Conservation (phyloP, 2,797 vertebrate species). For the Lycodopsis pacificus region DNA sequence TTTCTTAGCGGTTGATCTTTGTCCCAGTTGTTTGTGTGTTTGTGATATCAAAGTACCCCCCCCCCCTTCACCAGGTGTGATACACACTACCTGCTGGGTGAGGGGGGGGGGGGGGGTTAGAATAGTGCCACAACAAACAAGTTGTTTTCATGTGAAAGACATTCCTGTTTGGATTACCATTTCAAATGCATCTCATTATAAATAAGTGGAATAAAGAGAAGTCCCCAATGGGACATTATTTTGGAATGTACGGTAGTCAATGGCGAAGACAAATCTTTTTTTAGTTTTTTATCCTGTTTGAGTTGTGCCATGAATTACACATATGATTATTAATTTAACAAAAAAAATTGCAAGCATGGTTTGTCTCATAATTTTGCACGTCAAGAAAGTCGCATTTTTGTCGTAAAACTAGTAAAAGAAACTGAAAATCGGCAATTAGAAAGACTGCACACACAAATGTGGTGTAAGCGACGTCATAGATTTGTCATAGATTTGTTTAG, state of each 20-base stretch:
- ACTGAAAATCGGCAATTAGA: too few relatives aligned
- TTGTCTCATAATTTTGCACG: not conserved
- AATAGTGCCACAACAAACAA: constrained; percentile 30
- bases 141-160: constrained; percentile 46
- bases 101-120: constrained; percentile 6
- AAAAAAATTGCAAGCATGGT: too few relatives aligned
- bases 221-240: not conserved
- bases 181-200: constrained; percentile 46
- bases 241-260: not conserved
- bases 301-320: not conserved
- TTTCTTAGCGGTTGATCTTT: constrained; percentile 31
- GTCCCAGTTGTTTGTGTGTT: constrained; percentile 25
- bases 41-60: constrained; percentile 16
- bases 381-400: not conserved
- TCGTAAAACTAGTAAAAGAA: not conserved
- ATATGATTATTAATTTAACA: not conserved
- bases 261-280: not conserved
- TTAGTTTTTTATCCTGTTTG: not conserved
- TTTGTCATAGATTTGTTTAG: not conserved
- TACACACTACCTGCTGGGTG: constrained; percentile 7
- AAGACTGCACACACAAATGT: not conserved
- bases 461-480: not conserved
- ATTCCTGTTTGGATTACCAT: constrained; percentile 58
- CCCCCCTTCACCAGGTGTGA: not conserved
- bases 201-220: not conserved